Evolutionary conservation across 23 tunicate species (phyloP).

Genomic region (Trididemnum miniatum): DNA sequence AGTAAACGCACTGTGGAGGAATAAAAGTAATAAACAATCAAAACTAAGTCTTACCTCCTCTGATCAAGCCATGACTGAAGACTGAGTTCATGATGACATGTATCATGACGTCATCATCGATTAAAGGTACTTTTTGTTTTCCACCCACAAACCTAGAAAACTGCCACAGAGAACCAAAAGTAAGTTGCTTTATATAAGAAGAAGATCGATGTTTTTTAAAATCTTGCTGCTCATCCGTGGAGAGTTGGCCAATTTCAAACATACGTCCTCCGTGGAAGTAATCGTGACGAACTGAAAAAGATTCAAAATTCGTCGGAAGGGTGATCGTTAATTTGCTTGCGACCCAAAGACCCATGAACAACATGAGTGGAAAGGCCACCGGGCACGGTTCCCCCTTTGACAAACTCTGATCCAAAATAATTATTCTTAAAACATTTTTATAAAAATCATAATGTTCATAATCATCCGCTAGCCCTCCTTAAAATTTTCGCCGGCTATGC

Average conservation of each 20-base stretch:
- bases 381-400: too few relatives aligned
- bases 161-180: conserved; percentile 71
- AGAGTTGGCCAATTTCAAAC: conserved; percentile 29
- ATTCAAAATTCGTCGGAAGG: too few relatives aligned
- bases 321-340: too few relatives aligned
- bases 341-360: too few relatives aligned
- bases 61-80: conserved; percentile 53
- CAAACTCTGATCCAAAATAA: too few relatives aligned
- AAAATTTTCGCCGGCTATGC: too few relatives aligned
- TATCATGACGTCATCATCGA: conserved; percentile 46
- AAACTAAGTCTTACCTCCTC: conserved; percentile 73
- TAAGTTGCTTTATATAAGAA: conserved; percentile 38
- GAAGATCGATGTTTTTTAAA: conserved; percentile 49
- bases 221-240: conserved; percentile 43
- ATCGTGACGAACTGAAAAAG: conserved; percentile 3
- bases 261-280: conserved; percentile 47
- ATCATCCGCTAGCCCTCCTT: too few relatives aligned
- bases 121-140: conserved; percentile 49
- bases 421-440: too few relatives aligned
- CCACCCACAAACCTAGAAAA: conserved; percentile 29
- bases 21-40: too few relatives aligned
- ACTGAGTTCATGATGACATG: conserved; percentile 45
- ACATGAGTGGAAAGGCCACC: too few relatives aligned
- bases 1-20: too few relatives aligned
- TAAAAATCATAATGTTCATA: background rate